Evolutionary conservation across 2,113 vertebrate species (phyloP).

Genomic region (Lanius collurio): DNA sequence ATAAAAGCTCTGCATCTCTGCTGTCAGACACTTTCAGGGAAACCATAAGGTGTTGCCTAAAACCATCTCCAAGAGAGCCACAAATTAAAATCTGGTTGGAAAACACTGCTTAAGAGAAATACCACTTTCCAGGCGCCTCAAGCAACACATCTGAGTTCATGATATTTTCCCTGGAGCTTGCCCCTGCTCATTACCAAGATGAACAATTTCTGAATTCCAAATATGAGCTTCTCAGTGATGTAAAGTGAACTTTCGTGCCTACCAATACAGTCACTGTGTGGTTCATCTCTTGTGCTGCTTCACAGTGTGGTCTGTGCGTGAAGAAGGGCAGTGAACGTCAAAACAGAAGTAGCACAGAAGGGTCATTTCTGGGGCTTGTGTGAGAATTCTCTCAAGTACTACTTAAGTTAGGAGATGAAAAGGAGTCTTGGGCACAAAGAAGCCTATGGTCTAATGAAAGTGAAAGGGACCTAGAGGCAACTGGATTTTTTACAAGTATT

Average conservation of each 20-base stretch:
- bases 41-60: constrained; percentile 1
- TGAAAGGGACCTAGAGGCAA: background rate
- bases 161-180: constrained; percentile 1
- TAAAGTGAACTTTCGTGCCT: background rate
- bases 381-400: background rate
- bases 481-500: background rate
- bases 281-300: background rate
- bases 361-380: background rate
- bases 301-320: background rate
- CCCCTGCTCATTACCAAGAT: background rate
- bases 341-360: background rate
- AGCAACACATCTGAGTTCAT: background rate
- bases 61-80: background rate
- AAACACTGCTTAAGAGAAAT: constrained; percentile 19
- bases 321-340: background rate
- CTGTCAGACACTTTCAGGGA: background rate
- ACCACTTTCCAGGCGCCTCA: background rate
- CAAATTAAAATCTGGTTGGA: background rate
- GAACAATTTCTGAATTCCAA: constrained; percentile 43
- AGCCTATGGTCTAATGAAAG: background rate
- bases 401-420: background rate
- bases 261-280: background rate
- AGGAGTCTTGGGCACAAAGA: background rate
- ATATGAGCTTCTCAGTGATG: background rate
- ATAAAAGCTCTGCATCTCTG: background rate